These are phyloP conservation scores for Heliocidaris tuberculata DNA, from an alignment of 35 echinoderm and acorn worm species.

Conservation along the genomic window DNA sequence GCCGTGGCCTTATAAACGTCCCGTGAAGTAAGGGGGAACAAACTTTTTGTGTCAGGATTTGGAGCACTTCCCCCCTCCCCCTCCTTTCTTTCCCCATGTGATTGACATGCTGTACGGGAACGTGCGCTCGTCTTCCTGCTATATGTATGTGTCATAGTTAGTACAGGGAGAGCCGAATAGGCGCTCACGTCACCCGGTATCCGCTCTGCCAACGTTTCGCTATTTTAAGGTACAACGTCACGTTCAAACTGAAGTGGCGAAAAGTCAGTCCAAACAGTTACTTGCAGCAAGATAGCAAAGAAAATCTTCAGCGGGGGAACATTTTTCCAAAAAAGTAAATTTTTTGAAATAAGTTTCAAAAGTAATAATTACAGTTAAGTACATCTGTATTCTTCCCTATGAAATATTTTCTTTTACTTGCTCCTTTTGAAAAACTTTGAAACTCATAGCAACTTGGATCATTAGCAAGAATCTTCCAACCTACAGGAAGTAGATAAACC, in stretches of 20 bases:
- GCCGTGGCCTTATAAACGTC: neutral
- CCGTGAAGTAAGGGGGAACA: neutral
- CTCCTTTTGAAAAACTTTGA: too few relatives aligned
- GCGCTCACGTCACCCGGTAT: neutral
- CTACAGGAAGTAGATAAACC: too few relatives aligned
- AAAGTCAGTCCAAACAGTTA: neutral
- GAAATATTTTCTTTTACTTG: too few relatives aligned
- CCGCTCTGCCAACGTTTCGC: neutral
- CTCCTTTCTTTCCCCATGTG: neutral
- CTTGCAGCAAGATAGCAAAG: neutral
- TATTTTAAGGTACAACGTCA: neutral
- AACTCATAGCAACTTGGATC: too few relatives aligned
- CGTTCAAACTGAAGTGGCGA: neutral
- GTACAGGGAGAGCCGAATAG: neutral
- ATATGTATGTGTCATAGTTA: neutral
- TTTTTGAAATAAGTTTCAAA: neutral
- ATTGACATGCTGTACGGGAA: neutral
- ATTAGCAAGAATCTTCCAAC: too few relatives aligned
- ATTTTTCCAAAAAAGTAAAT: neutral
- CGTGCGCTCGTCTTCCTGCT: neutral
- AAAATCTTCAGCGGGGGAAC: neutral
- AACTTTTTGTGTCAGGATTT: conserved; percentile 3
- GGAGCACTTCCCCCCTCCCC: conserved; percentile 1
- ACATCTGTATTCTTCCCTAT: too few relatives aligned
- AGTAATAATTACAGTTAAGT: too few relatives aligned